Conservation (phyloP, 2,888 invertebrate genomes). For the Microdon myrmicae region DNA sequence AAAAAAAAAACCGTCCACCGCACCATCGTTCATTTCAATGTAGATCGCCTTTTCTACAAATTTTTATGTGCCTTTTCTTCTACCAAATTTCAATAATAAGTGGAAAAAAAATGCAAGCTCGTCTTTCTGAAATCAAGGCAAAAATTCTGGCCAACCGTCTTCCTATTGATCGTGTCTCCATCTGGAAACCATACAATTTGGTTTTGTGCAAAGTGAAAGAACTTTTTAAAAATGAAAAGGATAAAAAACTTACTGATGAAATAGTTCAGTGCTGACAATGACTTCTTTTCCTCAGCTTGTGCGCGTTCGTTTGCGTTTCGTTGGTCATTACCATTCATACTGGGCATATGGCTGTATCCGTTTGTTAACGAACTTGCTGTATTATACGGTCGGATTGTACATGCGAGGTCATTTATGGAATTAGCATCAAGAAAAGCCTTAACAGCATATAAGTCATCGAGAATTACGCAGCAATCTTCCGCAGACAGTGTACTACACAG, state of each 20-base stretch:
- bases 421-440: conserved; percentile 79
- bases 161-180: no score
- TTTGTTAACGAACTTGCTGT: conserved; percentile 56
- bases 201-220: no score
- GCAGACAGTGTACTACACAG: conserved; percentile 75
- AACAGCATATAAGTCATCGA: conserved; percentile 80
- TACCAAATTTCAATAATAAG: no score
- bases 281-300: conserved; percentile 77
- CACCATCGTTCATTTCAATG: no score
- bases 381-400: conserved; percentile 57
- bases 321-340: conserved; percentile 58
- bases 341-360: conserved; percentile 56
- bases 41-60: no score
- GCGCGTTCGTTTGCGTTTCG: conserved; percentile 67
- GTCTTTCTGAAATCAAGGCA: no score
- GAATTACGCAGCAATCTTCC: conserved; percentile 78
- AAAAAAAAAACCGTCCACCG: no score
- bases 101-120: no score
- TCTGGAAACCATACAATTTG: no score
- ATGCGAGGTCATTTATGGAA: conserved; percentile 67
- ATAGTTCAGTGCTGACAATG: conserved; percentile 79
- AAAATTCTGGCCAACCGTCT: no score
- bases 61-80: no score
- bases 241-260: conserved; percentile 74
- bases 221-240: no score